phyloP scores from a whole-genome alignment of 2,113 vertebrate species.

The Orcinus orca region DNA sequence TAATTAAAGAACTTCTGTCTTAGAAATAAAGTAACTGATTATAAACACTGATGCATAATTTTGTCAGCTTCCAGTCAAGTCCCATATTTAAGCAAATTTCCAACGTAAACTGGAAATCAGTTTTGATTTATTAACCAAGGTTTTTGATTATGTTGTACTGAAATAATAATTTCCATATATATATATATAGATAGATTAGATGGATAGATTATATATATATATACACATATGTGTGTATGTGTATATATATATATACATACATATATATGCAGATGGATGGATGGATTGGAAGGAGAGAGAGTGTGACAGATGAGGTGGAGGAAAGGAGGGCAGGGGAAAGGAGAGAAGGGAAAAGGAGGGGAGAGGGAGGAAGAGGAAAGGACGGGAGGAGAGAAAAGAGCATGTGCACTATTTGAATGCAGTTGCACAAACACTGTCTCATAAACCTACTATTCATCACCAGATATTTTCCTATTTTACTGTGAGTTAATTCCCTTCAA shows the following conservation, averaged over 20 bases:
- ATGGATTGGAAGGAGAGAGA: not conserved
- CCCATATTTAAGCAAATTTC: not conserved
- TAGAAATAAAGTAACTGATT: not conserved
- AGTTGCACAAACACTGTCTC: not conserved
- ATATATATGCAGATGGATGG: not conserved
- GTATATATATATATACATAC: not conserved
- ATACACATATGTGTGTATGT: fast-evolving
- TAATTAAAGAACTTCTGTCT: not conserved
- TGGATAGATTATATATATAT: not conserved
- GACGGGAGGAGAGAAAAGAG: not conserved
- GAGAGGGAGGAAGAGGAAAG: not conserved
- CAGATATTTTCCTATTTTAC: not conserved
- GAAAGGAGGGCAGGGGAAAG: not conserved
- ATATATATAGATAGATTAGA: not conserved
- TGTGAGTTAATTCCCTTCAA: not conserved
- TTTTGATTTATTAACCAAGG: not conserved
- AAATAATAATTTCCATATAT: not conserved
- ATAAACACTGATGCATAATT: not conserved
- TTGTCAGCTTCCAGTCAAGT: not conserved
- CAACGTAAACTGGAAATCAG: not conserved
- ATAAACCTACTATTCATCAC: not conserved
- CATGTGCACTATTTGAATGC: fast-evolving
- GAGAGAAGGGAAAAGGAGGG: not conserved
- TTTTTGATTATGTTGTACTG: not conserved
- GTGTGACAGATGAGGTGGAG: not conserved